Evolutionary conservation across 2,113 vertebrate genomes (phyloP).

Genomic region (Cariama cristata): DNA sequence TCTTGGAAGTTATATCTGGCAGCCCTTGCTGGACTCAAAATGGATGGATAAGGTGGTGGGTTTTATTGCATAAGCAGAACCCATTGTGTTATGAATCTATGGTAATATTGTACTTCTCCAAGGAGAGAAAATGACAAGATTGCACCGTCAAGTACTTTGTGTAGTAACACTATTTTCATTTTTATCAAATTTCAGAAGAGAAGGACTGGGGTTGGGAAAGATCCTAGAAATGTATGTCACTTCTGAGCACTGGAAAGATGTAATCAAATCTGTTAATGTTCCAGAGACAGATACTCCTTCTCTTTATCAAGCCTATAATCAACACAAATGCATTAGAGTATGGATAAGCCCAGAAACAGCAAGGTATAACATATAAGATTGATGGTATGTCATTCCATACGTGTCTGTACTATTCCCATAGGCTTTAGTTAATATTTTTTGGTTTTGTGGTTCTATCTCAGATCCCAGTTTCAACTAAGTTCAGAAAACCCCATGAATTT

Average conservation of each 20-base stretch:
- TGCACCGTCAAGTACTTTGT: not conserved
- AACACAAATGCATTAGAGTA: not conserved
- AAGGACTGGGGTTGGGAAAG: not conserved
- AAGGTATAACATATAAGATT: not conserved
- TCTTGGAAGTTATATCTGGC: not conserved
- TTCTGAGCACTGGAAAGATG: not conserved
- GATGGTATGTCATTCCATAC: fast-evolving
- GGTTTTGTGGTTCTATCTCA: not conserved
- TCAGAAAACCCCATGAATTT: not conserved
- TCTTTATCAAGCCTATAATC: not conserved
- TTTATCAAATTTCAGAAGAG: not conserved
- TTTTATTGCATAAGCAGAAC: not conserved
- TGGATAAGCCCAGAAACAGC: not conserved
- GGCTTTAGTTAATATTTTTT: not conserved
- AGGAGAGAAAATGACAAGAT: not conserved
- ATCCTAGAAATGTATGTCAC: not conserved
- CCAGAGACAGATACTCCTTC: not conserved
- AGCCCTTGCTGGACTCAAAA: not conserved
- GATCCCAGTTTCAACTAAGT: not conserved
- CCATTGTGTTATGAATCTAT: not conserved
- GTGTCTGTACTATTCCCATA: not conserved
- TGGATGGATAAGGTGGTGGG: not conserved
- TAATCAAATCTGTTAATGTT: not conserved
- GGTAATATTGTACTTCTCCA: not conserved
- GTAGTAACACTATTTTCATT: not conserved